These are phyloP conservation scores for Terrapene triunguis DNA, from an alignment of 2,113 vertebrate genomes.

Conservation along the genomic window DNA sequence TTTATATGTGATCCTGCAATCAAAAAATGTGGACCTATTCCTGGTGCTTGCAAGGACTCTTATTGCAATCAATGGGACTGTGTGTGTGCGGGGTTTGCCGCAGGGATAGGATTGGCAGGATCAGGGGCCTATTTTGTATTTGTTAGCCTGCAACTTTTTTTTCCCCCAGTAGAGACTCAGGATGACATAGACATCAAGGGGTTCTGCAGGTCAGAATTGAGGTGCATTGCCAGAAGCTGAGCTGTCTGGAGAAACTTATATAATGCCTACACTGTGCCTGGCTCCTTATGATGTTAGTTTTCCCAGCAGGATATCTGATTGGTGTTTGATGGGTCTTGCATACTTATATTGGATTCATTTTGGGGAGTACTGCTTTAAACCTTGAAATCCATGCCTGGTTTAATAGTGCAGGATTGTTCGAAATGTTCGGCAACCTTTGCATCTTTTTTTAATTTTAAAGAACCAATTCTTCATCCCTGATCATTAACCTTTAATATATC, in stretches of 20 bases:
- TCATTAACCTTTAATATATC: background rate
- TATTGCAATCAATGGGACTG: background rate
- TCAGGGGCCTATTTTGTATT: background rate
- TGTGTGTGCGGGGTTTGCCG: too few relatives aligned
- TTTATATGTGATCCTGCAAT: background rate
- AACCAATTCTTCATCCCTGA: background rate
- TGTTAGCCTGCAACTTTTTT: background rate
- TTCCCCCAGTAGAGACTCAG: background rate
- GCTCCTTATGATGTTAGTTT: background rate
- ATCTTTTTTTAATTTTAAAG: background rate
- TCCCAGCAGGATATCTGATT: background rate
- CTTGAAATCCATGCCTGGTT: background rate
- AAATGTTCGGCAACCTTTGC: background rate
- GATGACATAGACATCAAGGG: background rate
- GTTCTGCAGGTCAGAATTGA: background rate
- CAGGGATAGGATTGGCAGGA: background rate
- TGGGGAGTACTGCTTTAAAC: background rate
- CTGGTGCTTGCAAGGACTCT: background rate
- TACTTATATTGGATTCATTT: background rate
- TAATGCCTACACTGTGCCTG: background rate
- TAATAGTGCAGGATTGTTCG: background rate
- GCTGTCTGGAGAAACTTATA: background rate
- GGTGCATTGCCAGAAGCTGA: background rate
- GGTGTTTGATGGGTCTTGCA: background rate
- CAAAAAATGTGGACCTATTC: background rate